phyloP scores from a whole-genome alignment of 2,888 invertebrate genomes.

The Diabrotica balteata region DNA sequence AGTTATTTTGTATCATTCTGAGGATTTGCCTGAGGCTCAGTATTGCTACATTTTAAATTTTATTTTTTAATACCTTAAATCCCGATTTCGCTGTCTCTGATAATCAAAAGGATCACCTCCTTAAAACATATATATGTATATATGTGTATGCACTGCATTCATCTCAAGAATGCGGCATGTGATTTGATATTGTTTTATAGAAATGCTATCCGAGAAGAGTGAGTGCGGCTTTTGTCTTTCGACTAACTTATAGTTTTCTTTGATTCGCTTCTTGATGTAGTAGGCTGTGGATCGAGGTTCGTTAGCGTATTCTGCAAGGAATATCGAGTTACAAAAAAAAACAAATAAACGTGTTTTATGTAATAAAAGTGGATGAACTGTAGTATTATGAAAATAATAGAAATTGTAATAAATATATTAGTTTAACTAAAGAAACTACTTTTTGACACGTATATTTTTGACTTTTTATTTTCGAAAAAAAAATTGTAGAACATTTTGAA shows the following conservation, averaged over 20 bases:
- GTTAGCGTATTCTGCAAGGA: constrained; percentile 19
- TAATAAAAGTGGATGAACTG: neutral
- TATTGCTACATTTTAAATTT: no score
- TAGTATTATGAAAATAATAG: no score
- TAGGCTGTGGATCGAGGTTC: constrained; percentile 17
- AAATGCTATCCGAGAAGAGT: constrained; percentile 27
- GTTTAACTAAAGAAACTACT: no score
- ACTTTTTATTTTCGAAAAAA: no score
- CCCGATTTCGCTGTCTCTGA: neutral
- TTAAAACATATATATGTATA: constrained; percentile 6
- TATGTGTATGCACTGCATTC: constrained; percentile 28
- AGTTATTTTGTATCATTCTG: no score
- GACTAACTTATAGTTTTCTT: constrained; percentile 35
- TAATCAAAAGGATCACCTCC: constrained; percentile 13
- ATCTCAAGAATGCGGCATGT: constrained; percentile 35
- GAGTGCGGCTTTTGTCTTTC: constrained; percentile 34
- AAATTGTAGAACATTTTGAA: no score
- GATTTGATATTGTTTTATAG: constrained; percentile 39
- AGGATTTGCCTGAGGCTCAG: no score
- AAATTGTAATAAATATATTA: no score
- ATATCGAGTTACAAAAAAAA: neutral
- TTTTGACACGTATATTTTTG: no score
- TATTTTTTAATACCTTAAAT: no score
- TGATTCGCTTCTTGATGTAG: constrained; percentile 33
- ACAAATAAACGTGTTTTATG: constrained; percentile 1